Evolutionary conservation across 2,113 vertebrate species (phyloP).

Genomic region (Rattus rattus): DNA sequence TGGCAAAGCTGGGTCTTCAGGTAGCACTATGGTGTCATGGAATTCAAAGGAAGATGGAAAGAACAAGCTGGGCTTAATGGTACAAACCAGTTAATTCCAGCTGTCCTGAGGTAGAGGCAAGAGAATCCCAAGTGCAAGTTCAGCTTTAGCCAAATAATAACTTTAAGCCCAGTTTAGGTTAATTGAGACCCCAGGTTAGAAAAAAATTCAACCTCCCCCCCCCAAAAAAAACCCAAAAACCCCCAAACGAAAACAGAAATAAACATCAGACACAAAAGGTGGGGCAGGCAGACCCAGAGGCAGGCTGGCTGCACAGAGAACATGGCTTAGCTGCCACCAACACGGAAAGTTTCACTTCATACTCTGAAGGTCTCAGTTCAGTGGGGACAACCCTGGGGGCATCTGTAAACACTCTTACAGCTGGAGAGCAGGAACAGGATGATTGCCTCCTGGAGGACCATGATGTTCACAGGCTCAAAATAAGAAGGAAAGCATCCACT

Average conservation of each 20-base stretch:
- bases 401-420: neutral
- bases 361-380: neutral
- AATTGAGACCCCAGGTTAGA: neutral
- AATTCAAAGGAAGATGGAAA: neutral
- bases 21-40: neutral
- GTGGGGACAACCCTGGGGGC: neutral
- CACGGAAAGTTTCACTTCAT: neutral
- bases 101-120: neutral
- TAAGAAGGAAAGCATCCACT: neutral
- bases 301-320: neutral
- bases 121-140: neutral
- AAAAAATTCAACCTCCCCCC: neutral
- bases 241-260: neutral
- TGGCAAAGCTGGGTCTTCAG: too few species aligned
- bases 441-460: neutral
- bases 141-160: neutral
- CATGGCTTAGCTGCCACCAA: neutral
- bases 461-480: neutral
- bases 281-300: neutral
- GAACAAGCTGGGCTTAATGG: neutral
- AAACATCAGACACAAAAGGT: neutral
- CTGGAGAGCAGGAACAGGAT: neutral
- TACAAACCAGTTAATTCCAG: neutral
- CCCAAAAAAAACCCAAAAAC: neutral
- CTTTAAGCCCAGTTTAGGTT: neutral